These are phyloP conservation scores for Muscicapa comitata DNA, from an alignment of 2,797 vertebrate species.

Conservation along the genomic window DNA sequence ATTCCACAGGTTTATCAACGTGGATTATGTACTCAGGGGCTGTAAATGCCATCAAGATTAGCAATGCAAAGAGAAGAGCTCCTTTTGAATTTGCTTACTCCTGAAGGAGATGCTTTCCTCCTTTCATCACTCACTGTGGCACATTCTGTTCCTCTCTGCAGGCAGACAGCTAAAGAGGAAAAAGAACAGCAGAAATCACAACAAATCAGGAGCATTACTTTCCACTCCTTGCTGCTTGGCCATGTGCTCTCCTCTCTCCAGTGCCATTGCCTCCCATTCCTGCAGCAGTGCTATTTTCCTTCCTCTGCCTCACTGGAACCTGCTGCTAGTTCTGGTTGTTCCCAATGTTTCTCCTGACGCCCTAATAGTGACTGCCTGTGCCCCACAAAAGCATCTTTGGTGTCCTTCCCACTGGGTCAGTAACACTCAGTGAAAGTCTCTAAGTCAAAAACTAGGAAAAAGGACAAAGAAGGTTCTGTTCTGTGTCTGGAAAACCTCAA, in stretches of 20 bases:
- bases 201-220: background rate
- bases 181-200: background rate
- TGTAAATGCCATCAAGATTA: background rate
- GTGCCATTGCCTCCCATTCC: background rate
- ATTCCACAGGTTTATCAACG: background rate
- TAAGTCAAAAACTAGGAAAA: background rate
- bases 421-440: background rate
- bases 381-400: background rate
- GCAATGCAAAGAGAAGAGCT: background rate
- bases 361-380: fast-evolving
- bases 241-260: background rate
- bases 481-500: background rate
- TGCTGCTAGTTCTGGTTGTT: background rate
- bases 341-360: background rate
- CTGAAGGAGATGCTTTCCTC: background rate
- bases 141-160: background rate
- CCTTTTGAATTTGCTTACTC: background rate
- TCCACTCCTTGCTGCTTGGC: background rate
- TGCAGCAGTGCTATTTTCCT: background rate
- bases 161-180: background rate
- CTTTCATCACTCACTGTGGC: background rate
- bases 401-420: background rate
- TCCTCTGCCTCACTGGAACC: background rate
- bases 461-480: background rate
- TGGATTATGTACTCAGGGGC: background rate